Base-by-base conservation (phyloP, 2,888 invertebrate genomes). In the Eledona agricola region DNA sequence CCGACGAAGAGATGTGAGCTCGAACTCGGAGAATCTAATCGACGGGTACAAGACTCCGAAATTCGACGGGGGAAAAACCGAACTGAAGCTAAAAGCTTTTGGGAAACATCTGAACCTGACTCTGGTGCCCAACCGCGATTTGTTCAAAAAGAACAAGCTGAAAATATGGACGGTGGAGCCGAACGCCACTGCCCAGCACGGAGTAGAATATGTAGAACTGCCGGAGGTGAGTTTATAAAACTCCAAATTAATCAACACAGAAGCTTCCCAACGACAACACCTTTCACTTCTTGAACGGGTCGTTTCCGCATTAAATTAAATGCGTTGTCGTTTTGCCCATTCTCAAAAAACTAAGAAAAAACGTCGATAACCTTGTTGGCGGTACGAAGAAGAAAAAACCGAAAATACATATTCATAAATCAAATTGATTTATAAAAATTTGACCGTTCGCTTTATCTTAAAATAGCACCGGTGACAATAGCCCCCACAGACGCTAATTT, bases 161-260 rank as follows among this genome's bases (percentile, higher is more conserved):
- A 89, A 89, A 72, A 83, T 94, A 81, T 93, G 89, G 86, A 85
- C 84, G 54, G 90, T 89, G 57, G 83, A 88, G 66, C 86, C 86
- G 37, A 90, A 91, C 70, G 83, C 86, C 29, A 86, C 89, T 49
- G 83, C 86, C 60, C 89, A 89, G 46, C 87, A 89, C 68, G 89
- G 89, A 10, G 84, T 92, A 25, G 85, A 88, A 65, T 89, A 92
- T 72, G 84, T 89, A 62, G 89, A 90, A 78, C 78, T 90, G 70
- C 80, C 81, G 42, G 80, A 88, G 81, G 90, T 90, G 75, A 83
- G 85, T 78, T n/a, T 26, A 7, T 26, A 26, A 7, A 6, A 7
- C 9, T 6, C 7, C 4, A 26, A 26, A 26, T 26, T 26, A 19
- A 19, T 19, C n/a, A n/a, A n/a, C n/a, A n/a, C n/a, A n/a, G n/a